Percentiles rank a stretch among this genome's conserved stretches.
These are phyloP conservation scores for Lagorchestes hirsutus DNA, from an alignment of 2,797 vertebrate species.

Conservation along the genomic window DNA sequence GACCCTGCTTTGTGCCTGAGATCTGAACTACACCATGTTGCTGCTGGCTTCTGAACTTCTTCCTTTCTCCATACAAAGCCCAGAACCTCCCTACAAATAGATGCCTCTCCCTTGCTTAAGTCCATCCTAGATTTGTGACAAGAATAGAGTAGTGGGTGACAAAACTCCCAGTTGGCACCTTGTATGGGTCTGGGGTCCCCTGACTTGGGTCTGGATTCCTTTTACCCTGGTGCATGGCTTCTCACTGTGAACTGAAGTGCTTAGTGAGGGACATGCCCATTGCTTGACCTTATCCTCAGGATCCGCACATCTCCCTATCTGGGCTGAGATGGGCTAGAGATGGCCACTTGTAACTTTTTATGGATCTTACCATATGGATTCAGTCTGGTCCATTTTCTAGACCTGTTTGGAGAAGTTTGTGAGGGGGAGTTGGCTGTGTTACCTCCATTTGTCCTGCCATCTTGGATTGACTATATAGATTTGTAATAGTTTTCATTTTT, in stretches of 20 bases:
- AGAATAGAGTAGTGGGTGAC: neutral
- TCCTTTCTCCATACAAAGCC: neutral
- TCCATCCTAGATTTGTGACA: neutral
- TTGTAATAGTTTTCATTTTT: neutral
- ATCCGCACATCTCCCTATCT: neutral
- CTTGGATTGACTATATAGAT: neutral
- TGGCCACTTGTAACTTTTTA: neutral
- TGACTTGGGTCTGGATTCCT: neutral
- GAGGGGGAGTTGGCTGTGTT: neutral
- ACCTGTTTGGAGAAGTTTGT: neutral
- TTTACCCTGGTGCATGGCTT: neutral
- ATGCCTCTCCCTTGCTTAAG: neutral
- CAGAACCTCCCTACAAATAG: neutral
- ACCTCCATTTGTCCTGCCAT: neutral
- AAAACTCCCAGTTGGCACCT: neutral
- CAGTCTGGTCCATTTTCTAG: neutral
- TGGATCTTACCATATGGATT: neutral
- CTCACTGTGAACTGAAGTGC: neutral
- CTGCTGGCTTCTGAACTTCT: neutral
- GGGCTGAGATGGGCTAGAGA: neutral
- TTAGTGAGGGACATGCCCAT: neutral
- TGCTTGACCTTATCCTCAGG: neutral
- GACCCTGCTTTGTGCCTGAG: neutral
- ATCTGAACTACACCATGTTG: neutral
- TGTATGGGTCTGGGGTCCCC: neutral